A percentile compares a stretch with the other conserved stretches of the same genome.
phyloP scores from a whole-genome alignment of 1,140 invertebrate species.

The Monochamus saltuarius region DNA sequence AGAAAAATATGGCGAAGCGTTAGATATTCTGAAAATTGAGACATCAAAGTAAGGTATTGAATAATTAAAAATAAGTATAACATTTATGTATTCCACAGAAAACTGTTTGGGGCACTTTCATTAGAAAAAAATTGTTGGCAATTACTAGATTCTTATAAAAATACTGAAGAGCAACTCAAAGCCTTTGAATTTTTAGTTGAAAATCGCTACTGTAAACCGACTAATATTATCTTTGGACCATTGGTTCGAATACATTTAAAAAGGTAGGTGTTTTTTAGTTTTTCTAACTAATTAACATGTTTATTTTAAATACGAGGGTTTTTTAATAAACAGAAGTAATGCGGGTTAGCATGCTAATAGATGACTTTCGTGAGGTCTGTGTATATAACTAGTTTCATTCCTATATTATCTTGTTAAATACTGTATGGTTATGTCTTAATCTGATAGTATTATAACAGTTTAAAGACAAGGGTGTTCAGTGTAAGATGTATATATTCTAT shows the following conservation, averaged over 20 bases:
- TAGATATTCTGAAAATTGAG: conserved; percentile 52
- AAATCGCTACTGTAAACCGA: conserved; percentile 54
- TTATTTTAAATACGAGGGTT: too few relatives aligned
- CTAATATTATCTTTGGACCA: conserved; percentile 55
- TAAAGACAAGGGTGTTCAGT: too few relatives aligned
- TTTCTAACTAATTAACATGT: too few relatives aligned
- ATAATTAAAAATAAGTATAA: background rate
- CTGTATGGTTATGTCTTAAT: too few relatives aligned
- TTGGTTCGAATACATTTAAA: conserved; percentile 56
- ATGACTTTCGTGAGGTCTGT: too few relatives aligned
- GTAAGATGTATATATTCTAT: too few relatives aligned
- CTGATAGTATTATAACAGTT: too few relatives aligned
- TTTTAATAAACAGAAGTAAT: too few relatives aligned
- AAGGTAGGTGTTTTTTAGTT: conserved; percentile 43
- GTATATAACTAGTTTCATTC: too few relatives aligned
- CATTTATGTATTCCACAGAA: conserved; percentile 43
- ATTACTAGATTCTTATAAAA: conserved; percentile 53
- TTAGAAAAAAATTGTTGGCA: conserved; percentile 54
- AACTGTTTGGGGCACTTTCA: conserved; percentile 42
- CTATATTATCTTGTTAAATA: too few relatives aligned
- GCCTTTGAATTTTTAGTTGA: conserved; percentile 54
- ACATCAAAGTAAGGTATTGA: conserved; percentile 47
- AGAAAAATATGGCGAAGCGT: conserved; percentile 52
- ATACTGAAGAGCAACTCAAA: conserved; percentile 38
- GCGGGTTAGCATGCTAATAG: too few relatives aligned